Evolutionary conservation across 2,888 invertebrate species (phyloP).

Genomic region (Tenthredo distinguenda): DNA sequence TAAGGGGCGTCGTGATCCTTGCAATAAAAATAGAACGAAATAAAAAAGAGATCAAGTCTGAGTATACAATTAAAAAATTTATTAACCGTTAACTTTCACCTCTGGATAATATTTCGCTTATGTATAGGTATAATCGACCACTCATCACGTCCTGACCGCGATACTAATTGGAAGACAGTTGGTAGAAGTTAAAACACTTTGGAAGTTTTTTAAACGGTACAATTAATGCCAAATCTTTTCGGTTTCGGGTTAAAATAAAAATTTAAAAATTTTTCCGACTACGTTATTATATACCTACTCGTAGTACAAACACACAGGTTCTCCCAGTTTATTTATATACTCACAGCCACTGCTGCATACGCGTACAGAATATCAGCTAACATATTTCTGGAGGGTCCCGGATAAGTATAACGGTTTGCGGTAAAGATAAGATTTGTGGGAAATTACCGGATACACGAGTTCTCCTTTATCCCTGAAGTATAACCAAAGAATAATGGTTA

Average conservation of each 20-base stretch:
- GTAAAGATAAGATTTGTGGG: conserved; percentile 24
- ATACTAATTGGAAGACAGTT: neutral
- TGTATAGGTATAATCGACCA: neutral
- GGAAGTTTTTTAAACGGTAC: no score
- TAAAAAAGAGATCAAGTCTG: neutral
- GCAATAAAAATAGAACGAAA: neutral
- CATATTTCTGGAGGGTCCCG: neutral
- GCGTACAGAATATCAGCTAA: neutral
- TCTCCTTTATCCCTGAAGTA: neutral
- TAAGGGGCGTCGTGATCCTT: neutral
- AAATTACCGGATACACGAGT: neutral
- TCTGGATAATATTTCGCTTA: neutral
- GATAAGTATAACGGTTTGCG: neutral
- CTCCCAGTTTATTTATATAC: neutral
- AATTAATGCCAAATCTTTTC: neutral
- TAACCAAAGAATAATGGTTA: neutral
- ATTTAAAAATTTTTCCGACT: neutral
- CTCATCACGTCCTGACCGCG: neutral
- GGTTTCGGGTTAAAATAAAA: neutral
- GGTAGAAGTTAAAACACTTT: neutral
- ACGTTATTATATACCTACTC: neutral
- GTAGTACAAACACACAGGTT: neutral
- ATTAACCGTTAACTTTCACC: conserved; percentile 27
- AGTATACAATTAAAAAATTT: neutral
- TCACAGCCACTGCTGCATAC: neutral